These are phyloP conservation scores for Aix galericulata DNA, from an alignment of 2,113 vertebrate genomes.

Conservation along the genomic window DNA sequence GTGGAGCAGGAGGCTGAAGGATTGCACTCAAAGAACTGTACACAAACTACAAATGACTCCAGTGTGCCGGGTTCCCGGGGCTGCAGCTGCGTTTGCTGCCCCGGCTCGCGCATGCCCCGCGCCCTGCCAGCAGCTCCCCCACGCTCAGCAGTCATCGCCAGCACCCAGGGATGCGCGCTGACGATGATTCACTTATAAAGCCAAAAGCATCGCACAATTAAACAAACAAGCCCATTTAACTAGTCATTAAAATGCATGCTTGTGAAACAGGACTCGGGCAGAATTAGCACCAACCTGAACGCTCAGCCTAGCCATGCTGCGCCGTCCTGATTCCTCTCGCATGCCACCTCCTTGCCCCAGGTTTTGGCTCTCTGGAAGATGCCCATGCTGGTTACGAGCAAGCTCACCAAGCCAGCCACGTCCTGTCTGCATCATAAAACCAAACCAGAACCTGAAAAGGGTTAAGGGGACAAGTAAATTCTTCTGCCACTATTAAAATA, in stretches of 20 bases:
- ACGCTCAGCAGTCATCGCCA: not conserved
- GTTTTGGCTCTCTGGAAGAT: not conserved
- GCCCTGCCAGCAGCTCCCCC: not conserved
- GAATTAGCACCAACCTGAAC: not conserved
- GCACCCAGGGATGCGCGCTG: not conserved
- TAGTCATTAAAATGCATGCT: slow-evolving; percentile 1
- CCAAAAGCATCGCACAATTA: slow-evolving; percentile 38
- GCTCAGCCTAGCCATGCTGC: not conserved
- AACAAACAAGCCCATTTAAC: slow-evolving; percentile 36
- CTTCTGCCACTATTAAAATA: not conserved
- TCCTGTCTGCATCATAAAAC: not conserved
- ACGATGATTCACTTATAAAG: slow-evolving; percentile 29
- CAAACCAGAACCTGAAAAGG: not conserved
- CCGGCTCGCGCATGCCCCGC: not conserved
- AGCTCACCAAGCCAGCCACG: not conserved
- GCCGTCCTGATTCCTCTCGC: not conserved
- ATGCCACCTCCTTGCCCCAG: not conserved
- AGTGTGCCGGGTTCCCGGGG: not conserved
- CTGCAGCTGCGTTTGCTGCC: slow-evolving; percentile 17
- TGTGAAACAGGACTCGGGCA: slow-evolving; percentile 27
- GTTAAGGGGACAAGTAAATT: not conserved
- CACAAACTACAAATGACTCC: not conserved
- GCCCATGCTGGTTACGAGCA: not conserved
- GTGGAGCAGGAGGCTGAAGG: not conserved
- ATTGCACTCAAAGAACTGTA: not conserved